These are phyloP conservation scores for Ctenopoma kingsleyae DNA, from an alignment of 2,797 vertebrate genomes.

Conservation along the genomic window DNA sequence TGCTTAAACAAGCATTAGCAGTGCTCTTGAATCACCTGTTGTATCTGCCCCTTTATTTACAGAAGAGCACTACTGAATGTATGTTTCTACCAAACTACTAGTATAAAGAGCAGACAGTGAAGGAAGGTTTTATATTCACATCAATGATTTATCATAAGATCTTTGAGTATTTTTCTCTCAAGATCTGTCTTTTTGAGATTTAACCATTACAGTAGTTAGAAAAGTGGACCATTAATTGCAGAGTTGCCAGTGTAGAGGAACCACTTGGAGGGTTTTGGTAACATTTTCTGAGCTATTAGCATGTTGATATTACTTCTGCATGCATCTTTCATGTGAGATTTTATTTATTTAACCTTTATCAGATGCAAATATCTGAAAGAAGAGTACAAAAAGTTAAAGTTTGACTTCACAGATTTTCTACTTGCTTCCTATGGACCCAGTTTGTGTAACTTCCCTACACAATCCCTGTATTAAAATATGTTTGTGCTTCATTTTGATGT, in stretches of 20 bases:
- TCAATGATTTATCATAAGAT: constrained; percentile 2
- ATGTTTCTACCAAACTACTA: constrained; percentile 1
- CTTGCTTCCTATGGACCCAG: too few species aligned
- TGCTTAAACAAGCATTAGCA: constrained; percentile 29
- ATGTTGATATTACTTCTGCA: background rate
- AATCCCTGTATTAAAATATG: too few species aligned
- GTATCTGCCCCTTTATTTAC: constrained; percentile 12
- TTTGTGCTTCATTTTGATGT: too few species aligned
- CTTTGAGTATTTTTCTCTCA: too few species aligned
- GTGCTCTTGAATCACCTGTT: constrained; percentile 27
- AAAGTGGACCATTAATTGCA: background rate
- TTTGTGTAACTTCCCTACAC: too few species aligned
- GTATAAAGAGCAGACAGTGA: background rate
- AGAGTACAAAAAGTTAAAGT: too few species aligned
- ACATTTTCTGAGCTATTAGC: constrained; percentile 3
- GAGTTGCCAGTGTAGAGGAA: background rate
- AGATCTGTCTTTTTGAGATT: too few species aligned
- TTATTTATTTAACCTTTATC: too few species aligned
- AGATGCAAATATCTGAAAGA: too few species aligned
- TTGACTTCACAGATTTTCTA: too few species aligned
- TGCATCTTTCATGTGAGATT: too few species aligned
- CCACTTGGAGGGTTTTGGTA: background rate
- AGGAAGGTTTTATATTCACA: constrained; percentile 4
- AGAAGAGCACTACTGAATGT: constrained; percentile 1
- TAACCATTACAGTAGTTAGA: background rate